phyloP scores from a whole-genome alignment of 2,113 vertebrate genomes.

The Sinocyclocheilus rhinocerous region DNA sequence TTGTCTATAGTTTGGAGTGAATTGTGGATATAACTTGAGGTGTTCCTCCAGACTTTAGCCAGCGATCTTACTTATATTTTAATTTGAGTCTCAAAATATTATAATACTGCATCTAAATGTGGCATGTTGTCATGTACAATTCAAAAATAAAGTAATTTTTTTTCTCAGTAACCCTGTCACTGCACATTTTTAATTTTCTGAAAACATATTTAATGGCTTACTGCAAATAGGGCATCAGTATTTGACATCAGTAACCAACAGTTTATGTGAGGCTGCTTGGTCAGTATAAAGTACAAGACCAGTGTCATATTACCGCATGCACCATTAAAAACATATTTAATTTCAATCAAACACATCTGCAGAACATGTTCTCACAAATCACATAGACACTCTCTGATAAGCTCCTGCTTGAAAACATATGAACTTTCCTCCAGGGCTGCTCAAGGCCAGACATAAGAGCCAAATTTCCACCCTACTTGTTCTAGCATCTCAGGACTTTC shows the following conservation, averaged over 20 bases:
- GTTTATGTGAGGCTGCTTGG: neutral
- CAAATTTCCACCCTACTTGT: constrained; percentile 25
- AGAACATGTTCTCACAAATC: neutral
- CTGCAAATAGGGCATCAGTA: neutral
- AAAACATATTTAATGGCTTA: neutral
- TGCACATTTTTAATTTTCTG: neutral
- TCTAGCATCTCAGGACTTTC: constrained; percentile 7
- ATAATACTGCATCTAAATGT: neutral
- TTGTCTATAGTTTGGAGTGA: neutral
- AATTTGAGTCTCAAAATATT: neutral
- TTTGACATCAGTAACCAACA: neutral
- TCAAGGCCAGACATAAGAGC: neutral
- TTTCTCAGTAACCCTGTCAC: neutral
- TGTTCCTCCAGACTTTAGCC: constrained; percentile 1
- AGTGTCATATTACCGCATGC: neutral
- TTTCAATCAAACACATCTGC: neutral
- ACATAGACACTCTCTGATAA: neutral
- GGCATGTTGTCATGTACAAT: neutral
- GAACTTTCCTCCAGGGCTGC: neutral
- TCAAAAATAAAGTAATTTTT: neutral
- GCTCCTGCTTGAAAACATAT: neutral
- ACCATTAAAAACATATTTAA: neutral
- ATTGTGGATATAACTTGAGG: neutral
- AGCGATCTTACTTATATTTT: no score
- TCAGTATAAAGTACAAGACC: neutral